Conservation (phyloP, 2,113 vertebrate genomes). For the Promerops cafer region DNA sequence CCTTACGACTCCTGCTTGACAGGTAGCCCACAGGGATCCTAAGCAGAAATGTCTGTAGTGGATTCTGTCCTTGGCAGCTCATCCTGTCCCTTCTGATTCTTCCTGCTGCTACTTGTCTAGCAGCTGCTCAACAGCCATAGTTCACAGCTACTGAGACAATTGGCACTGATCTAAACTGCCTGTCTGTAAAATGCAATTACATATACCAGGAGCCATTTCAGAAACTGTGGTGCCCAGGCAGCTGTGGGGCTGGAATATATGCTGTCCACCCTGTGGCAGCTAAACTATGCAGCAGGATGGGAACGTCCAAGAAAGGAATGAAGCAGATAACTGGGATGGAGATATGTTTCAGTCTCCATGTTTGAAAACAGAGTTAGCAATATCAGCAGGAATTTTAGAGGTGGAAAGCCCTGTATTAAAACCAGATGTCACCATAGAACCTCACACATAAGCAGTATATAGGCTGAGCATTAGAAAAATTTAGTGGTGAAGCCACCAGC, state of each 20-base stretch:
- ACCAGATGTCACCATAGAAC: not conserved
- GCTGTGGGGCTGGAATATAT: not conserved
- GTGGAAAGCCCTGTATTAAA: not conserved
- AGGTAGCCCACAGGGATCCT: not conserved
- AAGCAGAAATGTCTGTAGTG: not conserved
- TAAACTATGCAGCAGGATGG: not conserved
- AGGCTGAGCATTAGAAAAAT: not conserved
- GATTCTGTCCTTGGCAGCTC: not conserved
- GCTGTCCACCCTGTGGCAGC: not conserved
- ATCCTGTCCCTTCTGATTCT: not conserved
- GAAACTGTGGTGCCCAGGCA: not conserved
- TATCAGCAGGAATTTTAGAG: not conserved
- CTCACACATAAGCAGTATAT: not conserved
- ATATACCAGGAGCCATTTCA: not conserved
- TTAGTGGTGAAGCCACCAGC: not conserved
- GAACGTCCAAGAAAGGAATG: not conserved
- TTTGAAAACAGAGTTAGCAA: not conserved
- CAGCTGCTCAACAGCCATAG: not conserved
- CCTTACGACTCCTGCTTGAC: not conserved
- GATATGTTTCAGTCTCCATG: not conserved
- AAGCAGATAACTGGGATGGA: not conserved
- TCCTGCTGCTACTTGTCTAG: not conserved
- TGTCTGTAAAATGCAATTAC: not conserved
- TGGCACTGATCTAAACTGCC: not conserved
- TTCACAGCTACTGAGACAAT: not conserved